Evolutionary conservation across 2,888 invertebrate species (phyloP).

Genomic region (Listrodromus nycthemerus): DNA sequence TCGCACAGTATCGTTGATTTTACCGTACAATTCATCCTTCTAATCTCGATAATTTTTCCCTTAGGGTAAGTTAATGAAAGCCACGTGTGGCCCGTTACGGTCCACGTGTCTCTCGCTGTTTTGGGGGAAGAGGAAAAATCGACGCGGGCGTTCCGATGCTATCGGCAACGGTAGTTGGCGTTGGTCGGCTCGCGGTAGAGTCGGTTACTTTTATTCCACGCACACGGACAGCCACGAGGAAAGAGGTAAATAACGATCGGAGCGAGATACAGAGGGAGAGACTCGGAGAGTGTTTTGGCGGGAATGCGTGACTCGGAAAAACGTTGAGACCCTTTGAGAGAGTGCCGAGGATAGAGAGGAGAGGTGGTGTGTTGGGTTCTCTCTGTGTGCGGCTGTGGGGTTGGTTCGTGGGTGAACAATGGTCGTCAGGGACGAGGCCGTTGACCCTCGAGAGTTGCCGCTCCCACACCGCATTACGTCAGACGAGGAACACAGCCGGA

Average conservation of each 20-base stretch:
- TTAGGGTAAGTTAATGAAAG: conserved; percentile 8
- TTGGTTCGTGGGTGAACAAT: conserved; percentile 75
- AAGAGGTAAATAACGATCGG: conserved; percentile 21
- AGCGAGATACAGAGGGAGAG: conserved; percentile 35
- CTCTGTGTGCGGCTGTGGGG: conserved; percentile 65
- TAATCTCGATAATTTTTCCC: not conserved
- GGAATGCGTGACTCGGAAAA: conserved; percentile 66
- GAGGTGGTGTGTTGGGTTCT: conserved; percentile 1
- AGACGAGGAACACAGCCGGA: conserved; percentile 66
- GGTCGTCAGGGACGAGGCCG: conserved; percentile 75
- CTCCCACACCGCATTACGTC: conserved; percentile 80
- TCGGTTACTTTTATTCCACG: conserved; percentile 1
- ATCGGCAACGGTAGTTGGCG: conserved; percentile 54
- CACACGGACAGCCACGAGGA: not conserved
- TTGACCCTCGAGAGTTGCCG: conserved; percentile 76
- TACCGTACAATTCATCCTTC: not conserved
- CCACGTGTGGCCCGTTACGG: conserved; percentile 7
- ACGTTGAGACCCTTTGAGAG: conserved; percentile 53
- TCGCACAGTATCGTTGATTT: not conserved
- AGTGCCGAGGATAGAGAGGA: conserved; percentile 4
- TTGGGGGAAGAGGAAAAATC: conserved; percentile 35
- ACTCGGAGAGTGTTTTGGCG: conserved; percentile 64
- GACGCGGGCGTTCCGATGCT: conserved; percentile 61
- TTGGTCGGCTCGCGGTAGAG: not conserved
- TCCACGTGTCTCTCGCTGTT: conserved; percentile 26